Conservation (phyloP, 2,797 vertebrate genomes). For the Sciurus carolinensis region DNA sequence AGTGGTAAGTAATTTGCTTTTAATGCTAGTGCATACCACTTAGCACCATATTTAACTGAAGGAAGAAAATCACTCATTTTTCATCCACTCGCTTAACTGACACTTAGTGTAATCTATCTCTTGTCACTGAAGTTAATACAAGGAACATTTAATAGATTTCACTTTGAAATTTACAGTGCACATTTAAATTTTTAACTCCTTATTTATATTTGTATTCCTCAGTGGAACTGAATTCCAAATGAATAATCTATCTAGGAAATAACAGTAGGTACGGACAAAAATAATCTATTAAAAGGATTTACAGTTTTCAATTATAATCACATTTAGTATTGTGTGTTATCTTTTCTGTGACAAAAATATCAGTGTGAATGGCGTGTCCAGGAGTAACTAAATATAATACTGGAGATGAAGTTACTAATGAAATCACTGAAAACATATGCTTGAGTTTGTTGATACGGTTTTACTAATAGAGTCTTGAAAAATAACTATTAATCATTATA, state of each 20-base stretch:
- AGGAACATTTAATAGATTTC: constrained; percentile 86
- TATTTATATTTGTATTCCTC: constrained; percentile 88
- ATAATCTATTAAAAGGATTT: constrained; percentile 87
- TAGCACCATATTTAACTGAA: constrained; percentile 90
- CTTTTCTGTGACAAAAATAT: constrained; percentile 80
- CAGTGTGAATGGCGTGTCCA: constrained; percentile 82
- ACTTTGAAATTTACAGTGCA: constrained; percentile 87
- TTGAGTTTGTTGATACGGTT: constrained; percentile 38
- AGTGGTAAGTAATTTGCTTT: constrained; percentile 92
- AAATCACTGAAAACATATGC: constrained; percentile 66
- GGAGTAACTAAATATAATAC: constrained; percentile 71
- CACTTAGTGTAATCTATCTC: constrained; percentile 86
- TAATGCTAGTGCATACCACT: constrained; percentile 89
- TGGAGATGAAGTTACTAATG: constrained; percentile 67
- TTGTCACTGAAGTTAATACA: constrained; percentile 83
- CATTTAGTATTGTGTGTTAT: not conserved
- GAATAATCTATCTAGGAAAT: constrained; percentile 86
- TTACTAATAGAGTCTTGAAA: constrained; percentile 56
- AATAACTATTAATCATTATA: constrained; percentile 44
- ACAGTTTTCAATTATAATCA: constrained; percentile 88
- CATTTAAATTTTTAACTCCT: constrained; percentile 89
- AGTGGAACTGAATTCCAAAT: constrained; percentile 88
- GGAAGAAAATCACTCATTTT: constrained; percentile 91
- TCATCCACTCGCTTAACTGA: constrained; percentile 89
- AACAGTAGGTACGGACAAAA: constrained; percentile 88